Conservation (phyloP, 2,113 vertebrate species). For the Smithornis capensis region DNA sequence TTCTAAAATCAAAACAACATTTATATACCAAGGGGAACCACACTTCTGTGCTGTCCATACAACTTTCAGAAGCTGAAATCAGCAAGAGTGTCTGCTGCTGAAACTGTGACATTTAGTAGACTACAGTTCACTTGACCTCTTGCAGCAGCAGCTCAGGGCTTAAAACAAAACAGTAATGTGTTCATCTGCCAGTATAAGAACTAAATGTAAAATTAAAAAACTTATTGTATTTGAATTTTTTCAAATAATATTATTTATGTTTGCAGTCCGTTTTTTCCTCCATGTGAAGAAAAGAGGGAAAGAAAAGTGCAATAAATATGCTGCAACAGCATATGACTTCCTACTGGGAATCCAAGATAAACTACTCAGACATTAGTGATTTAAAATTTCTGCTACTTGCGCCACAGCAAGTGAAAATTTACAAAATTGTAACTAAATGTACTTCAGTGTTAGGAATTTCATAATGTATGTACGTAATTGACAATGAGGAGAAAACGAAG, state of each 20-base stretch:
- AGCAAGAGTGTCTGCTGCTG: not conserved
- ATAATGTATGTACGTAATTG: not conserved
- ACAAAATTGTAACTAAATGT: not conserved
- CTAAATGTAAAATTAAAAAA: not conserved
- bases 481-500: not conserved
- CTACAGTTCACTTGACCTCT: not conserved
- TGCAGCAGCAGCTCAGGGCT: not conserved
- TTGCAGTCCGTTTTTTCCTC: not conserved
- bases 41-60: not conserved
- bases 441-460: not conserved
- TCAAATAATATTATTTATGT: not conserved
- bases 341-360: not conserved
- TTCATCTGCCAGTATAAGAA: not conserved
- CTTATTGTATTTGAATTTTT: not conserved
- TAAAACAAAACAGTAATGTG: not conserved
- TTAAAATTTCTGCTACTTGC: not conserved
- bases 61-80: constrained; percentile 41
- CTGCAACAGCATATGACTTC: not conserved
- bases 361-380: not conserved
- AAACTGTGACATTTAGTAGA: constrained; percentile 5
- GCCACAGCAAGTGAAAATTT: not conserved
- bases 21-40: not conserved
- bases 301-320: not conserved
- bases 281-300: not conserved
- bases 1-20: not conserved